Evolutionary conservation across 1,140 invertebrate species (phyloP), one percentile per base, ranked within the genome.

Genomic region (Amphibalanus amphitrite): DNA sequence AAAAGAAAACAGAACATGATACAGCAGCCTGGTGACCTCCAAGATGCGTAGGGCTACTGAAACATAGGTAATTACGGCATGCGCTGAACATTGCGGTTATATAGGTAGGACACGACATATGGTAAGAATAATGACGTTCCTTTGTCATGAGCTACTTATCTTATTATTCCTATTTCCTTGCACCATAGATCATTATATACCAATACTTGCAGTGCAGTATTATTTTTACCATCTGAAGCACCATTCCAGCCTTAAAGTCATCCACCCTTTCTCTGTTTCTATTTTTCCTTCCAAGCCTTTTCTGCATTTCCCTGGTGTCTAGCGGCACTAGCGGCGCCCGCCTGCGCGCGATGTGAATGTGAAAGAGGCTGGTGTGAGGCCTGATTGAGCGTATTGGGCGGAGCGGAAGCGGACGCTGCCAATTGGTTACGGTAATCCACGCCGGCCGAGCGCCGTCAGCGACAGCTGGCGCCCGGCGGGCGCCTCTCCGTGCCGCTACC

Each of bases 1-100:
- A 84, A 75, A 74, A 68, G 28, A 67, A 38, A 25, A 74, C 17
- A 30, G 74, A 13, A 70, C 15, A 67, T n/a, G 3, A 10, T 71
- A 6, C 65, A 65, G 25, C 3, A 4, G 26, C 29, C 4, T 38
- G 33, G 47, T 23, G 47, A 38, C 38, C 38, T 38, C 20, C 33
- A 38, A 38, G 33, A 59, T 59, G 47, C 1, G 23, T 20, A 59
- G 47, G 1, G 47, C 17, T 59, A 13, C 33, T 59, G 47, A 17
- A 3, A 20, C 17, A 23, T 13, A 59, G 10, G 47, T 59, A 1
- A 17, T 23, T 23, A 6, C 47, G 47, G 10, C 47, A 59, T 13
- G 10, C 1, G 17, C 20, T 1, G 13, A 59, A 59, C 47, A 20
- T 59, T 59, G 47, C 10, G 10, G 17, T 59, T 59, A 8, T 3